Base-by-base conservation (phyloP, 1,140 invertebrate species). In the Temnothorax longispinosus region DNA sequence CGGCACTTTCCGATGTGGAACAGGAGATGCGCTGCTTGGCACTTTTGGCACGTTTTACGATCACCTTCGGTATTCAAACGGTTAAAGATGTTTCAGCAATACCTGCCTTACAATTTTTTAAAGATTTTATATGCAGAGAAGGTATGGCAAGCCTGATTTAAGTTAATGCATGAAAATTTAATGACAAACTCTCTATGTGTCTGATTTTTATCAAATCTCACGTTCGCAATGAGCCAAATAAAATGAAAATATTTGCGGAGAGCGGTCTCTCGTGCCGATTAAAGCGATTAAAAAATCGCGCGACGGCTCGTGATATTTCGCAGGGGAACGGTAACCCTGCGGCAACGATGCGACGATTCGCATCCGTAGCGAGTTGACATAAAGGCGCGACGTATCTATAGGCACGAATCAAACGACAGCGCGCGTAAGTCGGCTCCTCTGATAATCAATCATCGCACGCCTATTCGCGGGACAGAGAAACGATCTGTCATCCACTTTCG, bases 401-500 rank as follows among this genome's bases (percentile, higher is more conserved):
- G 89, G 56, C 74, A 64, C 64, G 69, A 90, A 92, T 92, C 90
- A 82, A 80, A 80, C 60, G 76, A 88, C 81, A 65, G 50, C 32
- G 47, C 58, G 65, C 69, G 87, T 90, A 86, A 72, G 89, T 87
- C 87, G 86, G 86, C 54, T 85, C 74, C 84, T 90, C 89, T 52
- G 50, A 91, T 92, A 92, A 95, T 95, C 94, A 93, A 95, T 95
- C 94, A 95, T 95, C 92, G 92, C 89, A 93, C 92, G 94, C 92
- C 93, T 92, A 92, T 93, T 93, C 91, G 90, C 87, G 90, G 90
- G 89, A 92, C 92, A 87, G 90, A 93, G 91, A 93, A 89, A 94
- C 94, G 93, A 95, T 95, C 94, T 93, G 94, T 95, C 94, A 95
- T 95, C 88, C 89, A 90, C 91, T 93, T 94, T 93, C 91, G 92